Conservation (phyloP, 2,113 vertebrate species). For the Morone chrysops region DNA sequence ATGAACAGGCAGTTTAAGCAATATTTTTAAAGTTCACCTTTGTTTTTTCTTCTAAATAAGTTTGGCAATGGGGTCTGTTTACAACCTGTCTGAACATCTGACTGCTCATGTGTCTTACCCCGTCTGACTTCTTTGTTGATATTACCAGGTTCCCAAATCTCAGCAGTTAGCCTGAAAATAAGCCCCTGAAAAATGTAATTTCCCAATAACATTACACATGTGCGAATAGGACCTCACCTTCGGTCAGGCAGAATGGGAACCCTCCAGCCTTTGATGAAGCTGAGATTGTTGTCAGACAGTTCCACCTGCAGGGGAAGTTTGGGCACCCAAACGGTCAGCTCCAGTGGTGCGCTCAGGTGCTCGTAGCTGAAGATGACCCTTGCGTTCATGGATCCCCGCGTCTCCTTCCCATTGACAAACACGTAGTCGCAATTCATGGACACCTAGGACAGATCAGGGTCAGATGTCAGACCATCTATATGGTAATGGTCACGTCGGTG, state of each 20-base stretch:
- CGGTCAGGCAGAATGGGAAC: slow-evolving; percentile 94
- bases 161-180: too few relatives aligned
- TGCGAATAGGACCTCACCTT: slow-evolving; percentile 82
- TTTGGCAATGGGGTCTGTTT: neutral
- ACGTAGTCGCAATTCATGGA: slow-evolving; percentile 98
- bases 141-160: neutral
- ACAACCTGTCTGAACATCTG: neutral
- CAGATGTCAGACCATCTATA: slow-evolving; percentile 70
- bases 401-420: slow-evolving; percentile 98
- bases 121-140: neutral
- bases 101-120: neutral
- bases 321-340: slow-evolving; percentile 98
- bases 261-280: slow-evolving; percentile 98
- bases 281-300: slow-evolving; percentile 90
- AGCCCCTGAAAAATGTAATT: neutral
- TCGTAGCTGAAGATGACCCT: slow-evolving; percentile 97
- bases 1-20: neutral
- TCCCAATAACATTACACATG: neutral
- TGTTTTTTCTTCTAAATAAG: neutral
- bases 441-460: slow-evolving; percentile 83
- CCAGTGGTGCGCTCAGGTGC: slow-evolving; percentile 92
- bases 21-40: neutral
- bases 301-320: slow-evolving; percentile 94
- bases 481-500: slow-evolving; percentile 54
- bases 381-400: slow-evolving; percentile 94